Percentiles rank a stretch among this genome's conserved stretches.
These are phyloP conservation scores for Drosophila niveifrons DNA, from an alignment of 2,888 invertebrate species.

Conservation along the genomic window DNA sequence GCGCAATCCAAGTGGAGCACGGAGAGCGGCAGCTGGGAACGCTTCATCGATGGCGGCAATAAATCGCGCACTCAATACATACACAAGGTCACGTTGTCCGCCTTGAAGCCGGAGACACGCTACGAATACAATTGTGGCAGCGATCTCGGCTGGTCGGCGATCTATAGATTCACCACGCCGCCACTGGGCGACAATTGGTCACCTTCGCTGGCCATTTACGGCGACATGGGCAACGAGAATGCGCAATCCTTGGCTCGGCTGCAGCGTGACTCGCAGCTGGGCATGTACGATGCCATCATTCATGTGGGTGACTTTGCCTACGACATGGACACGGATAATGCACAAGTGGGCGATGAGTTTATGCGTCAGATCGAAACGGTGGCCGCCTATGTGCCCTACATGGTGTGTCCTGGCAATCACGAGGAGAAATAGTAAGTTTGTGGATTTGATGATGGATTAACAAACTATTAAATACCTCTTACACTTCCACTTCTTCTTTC, in stretches of 20 bases:
- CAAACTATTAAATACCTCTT: too few relatives aligned
- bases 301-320: conserved; percentile 99
- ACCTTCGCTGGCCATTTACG: conserved; percentile 94
- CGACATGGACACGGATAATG: conserved; percentile 94
- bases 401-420: conserved; percentile 97
- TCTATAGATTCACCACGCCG: conserved; percentile 91
- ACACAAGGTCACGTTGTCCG: conserved; percentile 89
- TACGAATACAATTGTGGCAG: conserved; percentile 95
- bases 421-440: conserved; percentile 91
- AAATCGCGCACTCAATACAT: conserved; percentile 89
- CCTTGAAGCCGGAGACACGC: conserved; percentile 88
- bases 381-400: conserved; percentile 96
- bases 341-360: conserved; percentile 94
- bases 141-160: conserved; percentile 91
- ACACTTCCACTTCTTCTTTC: too few relatives aligned
- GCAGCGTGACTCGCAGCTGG: conserved; percentile 92
- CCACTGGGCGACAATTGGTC: conserved; percentile 90
- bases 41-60: conserved; percentile 91
- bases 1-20: conserved; percentile 84
- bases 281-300: conserved; percentile 93
- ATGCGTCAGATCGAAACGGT: conserved; percentile 96
- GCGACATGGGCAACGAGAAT: conserved; percentile 97
- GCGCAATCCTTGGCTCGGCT: conserved; percentile 93
- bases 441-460: too few relatives aligned
- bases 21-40: conserved; percentile 87